Conservation (phyloP, 2,797 vertebrate genomes). For the Sitta carolinensis region DNA sequence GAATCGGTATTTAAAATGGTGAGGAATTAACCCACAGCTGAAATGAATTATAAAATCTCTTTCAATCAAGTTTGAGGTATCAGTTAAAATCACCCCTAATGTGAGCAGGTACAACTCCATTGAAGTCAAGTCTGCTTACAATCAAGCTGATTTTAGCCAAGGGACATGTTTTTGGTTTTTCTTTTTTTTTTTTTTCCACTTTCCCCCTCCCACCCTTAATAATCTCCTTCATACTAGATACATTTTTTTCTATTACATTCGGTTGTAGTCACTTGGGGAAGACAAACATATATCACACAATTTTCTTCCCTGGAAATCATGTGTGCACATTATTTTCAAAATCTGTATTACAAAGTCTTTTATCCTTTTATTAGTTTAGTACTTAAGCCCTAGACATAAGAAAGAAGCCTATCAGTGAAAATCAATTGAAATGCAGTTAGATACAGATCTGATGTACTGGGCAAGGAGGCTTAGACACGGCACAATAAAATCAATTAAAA, state of each 20-base stretch:
- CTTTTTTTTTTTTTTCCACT: neutral
- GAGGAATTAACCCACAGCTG: conserved; percentile 4
- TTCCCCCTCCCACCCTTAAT: neutral
- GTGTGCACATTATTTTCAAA: conserved; percentile 73
- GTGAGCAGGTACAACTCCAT: conserved; percentile 27
- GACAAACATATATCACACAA: neutral
- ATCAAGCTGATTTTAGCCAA: conserved; percentile 48
- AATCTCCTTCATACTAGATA: neutral
- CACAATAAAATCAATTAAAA: conserved; percentile 82
- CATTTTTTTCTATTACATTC: neutral
- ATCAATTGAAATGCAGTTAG: conserved; percentile 85
- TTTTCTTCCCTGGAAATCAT: conserved; percentile 57
- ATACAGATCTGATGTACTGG: conserved; percentile 77
- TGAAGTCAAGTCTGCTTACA: conserved; percentile 48
- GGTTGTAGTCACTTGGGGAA: neutral
- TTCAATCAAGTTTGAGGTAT: conserved; percentile 12
- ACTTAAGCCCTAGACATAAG: conserved; percentile 79
- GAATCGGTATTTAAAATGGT: neutral
- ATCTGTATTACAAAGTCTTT: conserved; percentile 80
- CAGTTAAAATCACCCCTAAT: neutral
- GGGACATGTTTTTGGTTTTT: neutral
- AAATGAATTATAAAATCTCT: neutral
- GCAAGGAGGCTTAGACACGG: conserved; percentile 70
- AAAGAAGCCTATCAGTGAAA: conserved; percentile 82
- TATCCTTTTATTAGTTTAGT: conserved; percentile 84